Base-by-base conservation (phyloP, 92 coral and sea anemone genomes). In the Heteractis magnifica region DNA sequence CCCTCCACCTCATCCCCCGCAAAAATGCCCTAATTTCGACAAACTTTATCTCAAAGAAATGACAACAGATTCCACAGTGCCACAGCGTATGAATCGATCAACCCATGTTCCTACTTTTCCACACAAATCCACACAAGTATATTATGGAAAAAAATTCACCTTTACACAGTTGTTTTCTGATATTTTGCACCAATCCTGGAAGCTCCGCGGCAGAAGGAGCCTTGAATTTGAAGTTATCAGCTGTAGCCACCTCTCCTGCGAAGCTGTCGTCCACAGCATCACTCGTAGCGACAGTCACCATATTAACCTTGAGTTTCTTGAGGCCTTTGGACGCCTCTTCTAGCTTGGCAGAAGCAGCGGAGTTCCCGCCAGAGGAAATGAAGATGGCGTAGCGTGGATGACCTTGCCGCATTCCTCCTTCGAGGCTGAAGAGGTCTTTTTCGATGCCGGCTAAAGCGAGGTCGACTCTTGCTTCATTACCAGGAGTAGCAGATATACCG, bases 211-310 rank as follows among this genome's bases (percentile, higher is more conserved):
- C 77, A n/a, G 83, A 82, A 15, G 79, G 84, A 16, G 91, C 86
- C 56, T 77, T 79, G 86, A 86, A 84, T 49, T 81, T 80, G 15
- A 72, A 79, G 23, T 74, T 55, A 14, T 58, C 56, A 14, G 84
- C 81, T 1, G 88, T 60, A 21, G 87, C 94, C n/a, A 93, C 64
- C 49, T 80, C 72, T 48, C 74, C 76, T 76, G 92, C 56, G 71
- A 88, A 91, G 1, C 73, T 13, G 9, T 70, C 82, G 21, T 85
- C 88, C 21, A 89, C 92, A 49, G 16, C 76, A 16, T 88, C 74
- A 21, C 56, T 91, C 44, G 89, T 82, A 14, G 86, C 97, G 81
- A 93, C 83, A 48, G 86, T 94, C 51, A 89, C 89, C 53, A 88
- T 74, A 16, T 81, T 87, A 4, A 93, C 97, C 72, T 73, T 90